Evolutionary conservation across 2,113 vertebrate genomes (phyloP).

Genomic region (Polyodon spathula): DNA sequence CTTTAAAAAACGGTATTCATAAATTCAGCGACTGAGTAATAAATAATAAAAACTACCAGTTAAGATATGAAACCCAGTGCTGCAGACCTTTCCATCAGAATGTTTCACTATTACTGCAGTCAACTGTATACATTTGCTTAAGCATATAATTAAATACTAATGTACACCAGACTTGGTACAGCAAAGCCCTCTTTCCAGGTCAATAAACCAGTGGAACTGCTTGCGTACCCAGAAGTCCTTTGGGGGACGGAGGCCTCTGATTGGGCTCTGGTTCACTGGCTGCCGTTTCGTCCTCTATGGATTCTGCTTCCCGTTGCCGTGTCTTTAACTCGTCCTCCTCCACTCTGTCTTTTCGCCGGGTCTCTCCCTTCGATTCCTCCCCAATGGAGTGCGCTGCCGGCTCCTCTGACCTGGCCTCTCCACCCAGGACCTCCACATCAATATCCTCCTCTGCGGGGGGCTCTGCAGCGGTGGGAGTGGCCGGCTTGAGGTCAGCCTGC

Average conservation of each 20-base stretch:
- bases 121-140: too few relatives aligned
- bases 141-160: too few relatives aligned
- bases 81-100: too few relatives aligned
- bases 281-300: constrained; percentile 2
- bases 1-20: too few relatives aligned
- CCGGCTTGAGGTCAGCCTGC: constrained; percentile 32
- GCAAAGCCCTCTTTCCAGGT: too few relatives aligned
- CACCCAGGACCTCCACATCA: constrained; percentile 28
- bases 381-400: constrained; percentile 16
- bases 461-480: constrained; percentile 21
- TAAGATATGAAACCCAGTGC: too few relatives aligned
- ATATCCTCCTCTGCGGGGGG: constrained; percentile 32
- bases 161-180: too few relatives aligned
- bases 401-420: constrained; percentile 27
- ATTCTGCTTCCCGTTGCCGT: constrained; percentile 24
- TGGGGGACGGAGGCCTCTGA: constrained; percentile 36
- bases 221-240: constrained; percentile 36
- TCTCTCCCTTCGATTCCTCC: constrained; percentile 17
- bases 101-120: too few relatives aligned
- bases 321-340: constrained; percentile 32
- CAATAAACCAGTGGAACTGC: background rate
- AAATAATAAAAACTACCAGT: too few relatives aligned
- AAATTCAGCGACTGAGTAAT: too few relatives aligned
- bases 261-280: constrained; percentile 17
- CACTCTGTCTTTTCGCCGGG: constrained; percentile 1